These are phyloP conservation scores for Synergus laeviventris DNA, from an alignment of 2,888 invertebrate genomes.

Conservation along the genomic window DNA sequence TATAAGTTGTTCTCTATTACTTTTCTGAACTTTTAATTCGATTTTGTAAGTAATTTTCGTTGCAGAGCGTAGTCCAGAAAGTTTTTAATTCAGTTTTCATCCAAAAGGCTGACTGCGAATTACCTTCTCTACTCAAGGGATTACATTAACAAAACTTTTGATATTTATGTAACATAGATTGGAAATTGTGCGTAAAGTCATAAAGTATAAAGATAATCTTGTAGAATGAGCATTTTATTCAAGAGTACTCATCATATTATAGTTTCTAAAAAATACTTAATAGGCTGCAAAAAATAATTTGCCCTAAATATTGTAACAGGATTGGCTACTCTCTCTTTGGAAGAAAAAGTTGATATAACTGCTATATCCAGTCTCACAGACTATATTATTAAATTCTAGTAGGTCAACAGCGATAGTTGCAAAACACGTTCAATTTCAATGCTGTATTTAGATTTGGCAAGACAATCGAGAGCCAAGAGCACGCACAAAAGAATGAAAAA, in stretches of 20 bases:
- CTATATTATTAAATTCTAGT: neutral
- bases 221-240: neutral
- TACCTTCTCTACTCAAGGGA: neutral
- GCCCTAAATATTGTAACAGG: neutral
- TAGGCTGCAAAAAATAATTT: neutral
- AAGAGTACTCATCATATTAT: too few species aligned
- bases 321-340: neutral
- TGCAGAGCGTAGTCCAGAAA: too few species aligned
- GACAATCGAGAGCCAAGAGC: neutral
- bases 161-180: neutral
- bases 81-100: slow-evolving; percentile 7
- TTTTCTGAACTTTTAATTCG: neutral
- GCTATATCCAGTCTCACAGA: neutral
- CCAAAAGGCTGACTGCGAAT: neutral
- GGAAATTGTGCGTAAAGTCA: neutral
- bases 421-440: slow-evolving; percentile 19
- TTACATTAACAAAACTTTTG: neutral
- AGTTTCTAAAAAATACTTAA: neutral
- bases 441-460: slow-evolving; percentile 21
- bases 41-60: neutral
- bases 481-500: neutral
- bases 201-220: neutral
- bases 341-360: slow-evolving; percentile 5
- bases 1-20: neutral
- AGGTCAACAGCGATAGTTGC: slow-evolving; percentile 7